These are phyloP conservation scores for Drosophila nebulosa DNA, from an alignment of 1,140 invertebrate species.

Conservation along the genomic window DNA sequence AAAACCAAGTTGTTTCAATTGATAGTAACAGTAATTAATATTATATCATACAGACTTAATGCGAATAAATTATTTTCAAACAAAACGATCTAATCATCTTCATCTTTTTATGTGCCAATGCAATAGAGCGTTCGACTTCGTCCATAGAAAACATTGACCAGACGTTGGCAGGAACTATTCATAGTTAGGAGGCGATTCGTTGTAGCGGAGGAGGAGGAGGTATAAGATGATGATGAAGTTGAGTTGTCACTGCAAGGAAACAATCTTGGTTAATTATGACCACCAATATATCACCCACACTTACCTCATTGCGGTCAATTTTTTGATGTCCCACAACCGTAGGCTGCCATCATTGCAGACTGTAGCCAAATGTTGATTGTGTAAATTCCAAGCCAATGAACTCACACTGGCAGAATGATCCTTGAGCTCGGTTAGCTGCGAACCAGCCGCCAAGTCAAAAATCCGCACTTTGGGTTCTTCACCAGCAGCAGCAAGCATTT, in stretches of 20 bases:
- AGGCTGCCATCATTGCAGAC: constrained; percentile 89
- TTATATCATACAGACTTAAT: constrained; percentile 72
- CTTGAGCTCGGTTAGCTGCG: constrained; percentile 86
- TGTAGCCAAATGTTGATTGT: constrained; percentile 87
- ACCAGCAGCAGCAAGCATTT: constrained; percentile 88
- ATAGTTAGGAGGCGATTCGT: constrained; percentile 68
- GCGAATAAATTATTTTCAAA: constrained; percentile 77
- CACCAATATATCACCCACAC: background rate
- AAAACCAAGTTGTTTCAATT: constrained; percentile 50
- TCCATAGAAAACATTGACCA: constrained; percentile 76
- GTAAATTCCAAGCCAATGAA: constrained; percentile 85
- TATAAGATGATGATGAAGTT: constrained; percentile 36
- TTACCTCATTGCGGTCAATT: constrained; percentile 60
- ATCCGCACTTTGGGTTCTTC: constrained; percentile 84
- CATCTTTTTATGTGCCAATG: constrained; percentile 62
- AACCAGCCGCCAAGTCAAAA: constrained; percentile 83
- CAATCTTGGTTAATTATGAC: background rate
- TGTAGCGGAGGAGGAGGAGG: constrained; percentile 66
- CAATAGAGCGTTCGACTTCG: constrained; percentile 66
- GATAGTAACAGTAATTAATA: constrained; percentile 69
- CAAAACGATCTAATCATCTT: constrained; percentile 37
- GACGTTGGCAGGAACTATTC: constrained; percentile 76
- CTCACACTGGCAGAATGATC: constrained; percentile 89
- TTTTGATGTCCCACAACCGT: constrained; percentile 85
- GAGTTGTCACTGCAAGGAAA: constrained; percentile 47